Base-by-base conservation (phyloP, 2,888 invertebrate genomes). In the Tetheella fluctuosa region DNA sequence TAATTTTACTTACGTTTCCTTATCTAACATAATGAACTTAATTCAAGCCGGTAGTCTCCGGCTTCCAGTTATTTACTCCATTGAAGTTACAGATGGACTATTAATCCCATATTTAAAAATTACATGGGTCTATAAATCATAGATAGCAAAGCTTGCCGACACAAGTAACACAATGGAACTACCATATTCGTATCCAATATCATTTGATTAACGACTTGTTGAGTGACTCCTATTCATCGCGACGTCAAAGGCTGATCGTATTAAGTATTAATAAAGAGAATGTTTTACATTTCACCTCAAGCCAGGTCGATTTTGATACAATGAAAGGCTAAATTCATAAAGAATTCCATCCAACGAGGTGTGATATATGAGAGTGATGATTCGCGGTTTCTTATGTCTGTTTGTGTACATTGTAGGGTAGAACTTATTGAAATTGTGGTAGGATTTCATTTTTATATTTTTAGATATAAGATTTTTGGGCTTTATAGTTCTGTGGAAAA, bases 191-290 rank as follows among this genome's bases (percentile, higher is more conserved):
- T 81, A 86, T 83, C 88, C 87, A 90, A 91, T 90, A 89, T 84
- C 77, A 73, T 82, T 89, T 92, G 92, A 93, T 93, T 93, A 93
- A 93, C 92, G 92, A 93, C 81, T 81, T 84, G 89, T 91, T 92
- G 92, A 92, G 92, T 90, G 91, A 91, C 87, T 90, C 79, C 90
- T 88, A 91, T 92, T 92, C 88, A 90, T 82, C 68, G 81, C 77
- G 68, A 78, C 84, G 82, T 89, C 91, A 92, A 91, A 91, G 90
- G 87, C 89, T 88, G 88, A 89, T 80, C 84, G 76, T 85, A 88
- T 89, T 90, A 89, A 88, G 84, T 90, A 89, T 91, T 89, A 91
- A 92, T 90, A 91, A 86, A 88, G 84, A 79, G 82, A 77, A 89
- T 87, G 83, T 88, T 86, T 84, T 77, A 84, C 83, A 78, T 85